These are phyloP conservation scores for Hypsibius dujardini DNA, from an alignment of 1,140 invertebrate genomes.

Conservation along the genomic window DNA sequence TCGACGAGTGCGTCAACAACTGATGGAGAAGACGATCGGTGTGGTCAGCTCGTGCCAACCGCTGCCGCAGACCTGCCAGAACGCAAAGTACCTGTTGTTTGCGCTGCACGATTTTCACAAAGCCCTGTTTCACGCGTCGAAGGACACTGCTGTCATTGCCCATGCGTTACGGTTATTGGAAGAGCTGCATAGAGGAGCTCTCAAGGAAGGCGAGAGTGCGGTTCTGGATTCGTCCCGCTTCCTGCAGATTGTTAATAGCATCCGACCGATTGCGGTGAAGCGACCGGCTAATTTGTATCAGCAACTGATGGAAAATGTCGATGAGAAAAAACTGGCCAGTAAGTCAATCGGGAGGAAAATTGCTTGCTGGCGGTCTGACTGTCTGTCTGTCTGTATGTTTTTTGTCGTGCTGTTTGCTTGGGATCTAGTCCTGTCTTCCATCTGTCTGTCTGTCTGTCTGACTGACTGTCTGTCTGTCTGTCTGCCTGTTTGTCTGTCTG, in stretches of 20 bases:
- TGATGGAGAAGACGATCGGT: conserved; percentile 1
- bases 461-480: too few species aligned
- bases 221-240: not conserved
- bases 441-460: too few species aligned
- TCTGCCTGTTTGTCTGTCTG: too few species aligned
- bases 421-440: too few species aligned
- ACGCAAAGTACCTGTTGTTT: conserved; percentile 1
- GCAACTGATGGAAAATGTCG: conserved; percentile 1
- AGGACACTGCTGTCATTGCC: conserved; percentile 19
- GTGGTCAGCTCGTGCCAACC: not conserved
- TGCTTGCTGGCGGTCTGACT: too few species aligned
- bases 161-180: not conserved
- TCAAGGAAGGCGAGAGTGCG: not conserved
- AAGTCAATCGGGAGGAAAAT: too few species aligned
- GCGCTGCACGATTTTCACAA: not conserved
- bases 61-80: not conserved
- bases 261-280: not conserved
- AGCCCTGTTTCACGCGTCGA: not conserved
- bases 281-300: conserved; percentile 7
- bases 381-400: too few species aligned
- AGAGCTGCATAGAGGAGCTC: not conserved
- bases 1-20: not conserved
- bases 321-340: conserved; percentile 6
- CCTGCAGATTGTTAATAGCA: not conserved
- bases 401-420: too few species aligned